phyloP scores from a whole-genome alignment of 1,140 invertebrate genomes.

The Drosophila nebulosa region DNA sequence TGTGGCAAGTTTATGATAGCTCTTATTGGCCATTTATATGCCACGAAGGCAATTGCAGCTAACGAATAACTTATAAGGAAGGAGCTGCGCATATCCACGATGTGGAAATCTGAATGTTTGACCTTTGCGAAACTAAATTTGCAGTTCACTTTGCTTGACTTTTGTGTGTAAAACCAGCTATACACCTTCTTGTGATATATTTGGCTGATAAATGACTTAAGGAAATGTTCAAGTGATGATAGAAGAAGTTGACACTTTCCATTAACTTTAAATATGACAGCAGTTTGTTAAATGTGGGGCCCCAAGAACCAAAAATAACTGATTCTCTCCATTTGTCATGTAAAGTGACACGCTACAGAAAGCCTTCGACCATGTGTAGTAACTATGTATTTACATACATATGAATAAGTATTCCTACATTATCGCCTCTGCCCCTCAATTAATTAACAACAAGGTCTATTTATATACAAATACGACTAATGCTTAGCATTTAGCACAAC shows the following conservation, averaged over 20 bases:
- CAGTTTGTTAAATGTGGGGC: constrained; percentile 23
- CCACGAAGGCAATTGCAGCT: constrained; percentile 38
- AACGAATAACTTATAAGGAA: constrained; percentile 64
- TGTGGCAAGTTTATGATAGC: constrained; percentile 36
- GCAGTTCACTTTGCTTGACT: background rate
- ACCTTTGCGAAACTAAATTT: background rate
- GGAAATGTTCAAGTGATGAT: constrained; percentile 28
- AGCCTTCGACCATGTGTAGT: background rate
- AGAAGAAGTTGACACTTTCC: constrained; percentile 19
- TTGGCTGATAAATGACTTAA: constrained; percentile 37
- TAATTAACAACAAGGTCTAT: constrained; percentile 24
- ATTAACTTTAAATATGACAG: constrained; percentile 23
- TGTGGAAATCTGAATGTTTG: constrained; percentile 1
- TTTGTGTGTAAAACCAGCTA: background rate
- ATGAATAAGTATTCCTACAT: background rate
- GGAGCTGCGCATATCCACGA: background rate
- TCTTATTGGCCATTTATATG: constrained; percentile 71
- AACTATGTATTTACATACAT: background rate
- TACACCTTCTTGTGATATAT: background rate
- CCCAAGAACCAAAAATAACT: constrained; percentile 2
- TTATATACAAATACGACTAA: constrained; percentile 32
- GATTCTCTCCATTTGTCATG: constrained; percentile 35
- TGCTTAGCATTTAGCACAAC: no score
- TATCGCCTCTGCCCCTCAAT: background rate
- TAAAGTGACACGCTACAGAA: constrained; percentile 32